These are phyloP conservation scores for Acestrorhynchus altus DNA, from an alignment of 2,797 vertebrate species.

Conservation along the genomic window DNA sequence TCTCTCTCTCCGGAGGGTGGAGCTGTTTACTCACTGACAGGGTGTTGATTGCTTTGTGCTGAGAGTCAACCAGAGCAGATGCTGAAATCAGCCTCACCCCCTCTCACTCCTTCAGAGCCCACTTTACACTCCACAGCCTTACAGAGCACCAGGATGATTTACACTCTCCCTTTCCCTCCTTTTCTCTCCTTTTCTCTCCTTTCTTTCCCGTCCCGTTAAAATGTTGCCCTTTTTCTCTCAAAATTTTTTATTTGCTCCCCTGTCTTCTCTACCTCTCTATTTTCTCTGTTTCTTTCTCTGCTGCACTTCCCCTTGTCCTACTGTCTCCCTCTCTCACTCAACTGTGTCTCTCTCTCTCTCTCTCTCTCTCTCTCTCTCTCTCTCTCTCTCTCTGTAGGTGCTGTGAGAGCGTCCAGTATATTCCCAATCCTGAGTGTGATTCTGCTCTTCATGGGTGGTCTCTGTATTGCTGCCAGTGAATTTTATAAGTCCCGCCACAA, in stretches of 20 bases:
- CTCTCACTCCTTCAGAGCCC: slow-evolving; percentile 7
- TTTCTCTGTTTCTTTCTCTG: not conserved
- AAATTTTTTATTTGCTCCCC: too few species aligned
- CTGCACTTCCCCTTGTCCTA: not conserved
- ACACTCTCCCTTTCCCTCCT: slow-evolving; percentile 50
- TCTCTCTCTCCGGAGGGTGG: not conserved
- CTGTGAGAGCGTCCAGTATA: slow-evolving; percentile 96
- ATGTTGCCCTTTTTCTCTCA: too few species aligned
- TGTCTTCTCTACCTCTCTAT: too few species aligned
- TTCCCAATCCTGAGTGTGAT: slow-evolving; percentile 99
- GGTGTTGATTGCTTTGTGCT: slow-evolving; percentile 76
- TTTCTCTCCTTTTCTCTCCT: not conserved
- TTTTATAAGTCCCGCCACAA: slow-evolving; percentile 99
- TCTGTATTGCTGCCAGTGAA: slow-evolving; percentile 98
- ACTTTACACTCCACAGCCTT: too few species aligned
- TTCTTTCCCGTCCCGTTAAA: too few species aligned
- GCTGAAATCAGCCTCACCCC: slow-evolving; percentile 52
- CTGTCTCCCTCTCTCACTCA: not conserved
- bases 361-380: not conserved
- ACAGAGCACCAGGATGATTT: not conserved
- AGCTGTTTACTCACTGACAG: slow-evolving; percentile 72
- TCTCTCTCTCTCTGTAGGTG: slow-evolving; percentile 79
- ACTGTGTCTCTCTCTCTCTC: slow-evolving; percentile 18
- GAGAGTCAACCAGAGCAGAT: slow-evolving; percentile 61
- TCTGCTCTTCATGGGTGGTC: slow-evolving; percentile 98